Conservation (phyloP, 2,888 invertebrate genomes). For the Protodeltote pygarga region DNA sequence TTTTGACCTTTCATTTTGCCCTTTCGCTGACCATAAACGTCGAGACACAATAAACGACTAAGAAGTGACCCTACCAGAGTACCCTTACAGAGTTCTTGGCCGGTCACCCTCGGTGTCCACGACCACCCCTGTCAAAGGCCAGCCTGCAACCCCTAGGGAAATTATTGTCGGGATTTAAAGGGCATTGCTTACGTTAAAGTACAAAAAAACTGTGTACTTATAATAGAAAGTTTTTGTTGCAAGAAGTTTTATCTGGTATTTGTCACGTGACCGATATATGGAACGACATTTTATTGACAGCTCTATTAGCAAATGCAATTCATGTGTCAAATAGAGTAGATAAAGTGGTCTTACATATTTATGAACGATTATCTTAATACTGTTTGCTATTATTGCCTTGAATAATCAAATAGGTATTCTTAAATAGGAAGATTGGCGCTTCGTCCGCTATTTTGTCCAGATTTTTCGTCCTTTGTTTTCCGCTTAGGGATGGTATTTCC, state of each 20-base stretch:
- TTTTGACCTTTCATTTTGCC: constrained; percentile 75
- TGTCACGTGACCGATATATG: constrained; percentile 69
- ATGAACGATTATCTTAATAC: not conserved
- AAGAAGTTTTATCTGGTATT: constrained; percentile 69
- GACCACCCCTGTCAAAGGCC: constrained; percentile 83
- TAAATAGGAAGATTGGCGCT: no score
- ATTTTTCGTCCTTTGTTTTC: no score
- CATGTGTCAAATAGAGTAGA: constrained; percentile 19
- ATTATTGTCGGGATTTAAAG: constrained; percentile 87
- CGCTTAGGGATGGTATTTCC: no score
- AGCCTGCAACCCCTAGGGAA: constrained; percentile 81
- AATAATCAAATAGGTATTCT: no score
- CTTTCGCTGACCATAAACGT: constrained; percentile 85
- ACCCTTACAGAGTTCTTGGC: constrained; percentile 77
- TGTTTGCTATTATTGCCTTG: no score
- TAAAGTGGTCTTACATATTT: constrained; percentile 7
- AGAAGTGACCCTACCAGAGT: constrained; percentile 77
- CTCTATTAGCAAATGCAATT: constrained; percentile 42
- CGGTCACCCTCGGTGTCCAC: constrained; percentile 79
- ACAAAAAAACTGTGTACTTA: constrained; percentile 80
- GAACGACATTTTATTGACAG: constrained; percentile 53
- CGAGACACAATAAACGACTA: constrained; percentile 82
- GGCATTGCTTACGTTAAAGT: constrained; percentile 81
- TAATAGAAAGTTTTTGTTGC: constrained; percentile 72
- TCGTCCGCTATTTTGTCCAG: no score